Base-by-base conservation (phyloP, 2,797 vertebrate species). In the Triplophysa bombifrons region DNA sequence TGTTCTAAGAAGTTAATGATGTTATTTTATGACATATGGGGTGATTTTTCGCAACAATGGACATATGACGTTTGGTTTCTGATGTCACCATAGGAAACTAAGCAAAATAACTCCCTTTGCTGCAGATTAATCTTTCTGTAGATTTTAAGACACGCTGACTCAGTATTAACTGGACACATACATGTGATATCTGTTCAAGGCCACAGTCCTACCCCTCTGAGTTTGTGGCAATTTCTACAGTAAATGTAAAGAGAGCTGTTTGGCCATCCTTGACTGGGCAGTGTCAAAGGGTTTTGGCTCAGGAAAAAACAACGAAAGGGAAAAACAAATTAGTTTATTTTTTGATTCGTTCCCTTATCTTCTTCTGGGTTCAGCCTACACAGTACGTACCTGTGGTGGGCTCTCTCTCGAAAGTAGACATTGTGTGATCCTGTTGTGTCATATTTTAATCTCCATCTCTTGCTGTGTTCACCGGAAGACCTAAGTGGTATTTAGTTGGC, bases 261-360 rank as follows among this genome's bases (percentile, higher is more conserved):
- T 60, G 38, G 22, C 55, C 58, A 77, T 44, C 61, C 16, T 67
- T 38, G 38, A 66, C 74, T 67, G 74, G n/a, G 38, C 80, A 30
- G 58, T 70, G 63, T 71, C 56, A 72, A 58, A 82, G 74, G 30
- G 30, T 30, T 4, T 30, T 30, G 30, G 66, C 50, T 44, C 44
- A 56, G 34, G 25, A 66, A 50, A 71, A 27, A 73, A 56, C 41
- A 73, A 17, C 53, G 51, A 86, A 30, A 58, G 61, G 20, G 63
- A 19, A 87, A 81, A 87, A 87, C 78, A 86, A 85, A 84, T 86
- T 53, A 41, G 77, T 77, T 88, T 85, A 87, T 90, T 90, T 85
- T 83, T 86, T 38, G 34, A 38, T 17, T 51, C 17, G 2, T 3
- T 17, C 16, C 50, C 6, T 19, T 6, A 17, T 51, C 56, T 27